Evolutionary conservation across 2,113 vertebrate genomes (phyloP), one percentile per base, ranked within the genome.

Genomic region (Salvelinus namaycush): DNA sequence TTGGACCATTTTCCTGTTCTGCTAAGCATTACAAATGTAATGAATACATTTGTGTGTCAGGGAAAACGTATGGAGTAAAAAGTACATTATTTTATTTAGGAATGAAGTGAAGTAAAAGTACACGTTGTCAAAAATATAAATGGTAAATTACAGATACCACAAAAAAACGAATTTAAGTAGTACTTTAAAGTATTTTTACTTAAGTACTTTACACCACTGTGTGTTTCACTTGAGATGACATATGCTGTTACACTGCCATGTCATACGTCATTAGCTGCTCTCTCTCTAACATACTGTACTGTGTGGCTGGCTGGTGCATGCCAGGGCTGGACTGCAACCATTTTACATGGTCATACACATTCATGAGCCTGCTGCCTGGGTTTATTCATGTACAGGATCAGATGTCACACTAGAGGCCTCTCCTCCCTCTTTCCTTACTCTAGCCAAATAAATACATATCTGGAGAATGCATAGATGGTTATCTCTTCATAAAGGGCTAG

Each of bases 311-410:
- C 4, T 39, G 59, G 26, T 75, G 51, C n/a, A n/a, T 62, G 59
- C 66, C 73, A 20, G 26, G 70, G 13, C 20, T 80, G 71, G 71
- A 71, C 48, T 66, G 59, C 74, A 75, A 14, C 44, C 39, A 49
- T 13, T 5, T 31, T 73, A 22, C 51, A 44, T 51, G 24, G 59
- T 71, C 73, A 70, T 49, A 75, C 70, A 74, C 72, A 74, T 81
- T 72, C 49, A 73, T 74, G 48, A 66, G n/a, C 70, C 3, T 34
- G 2, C 22, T 81, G 76, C 68, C 83, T 77, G 39, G 39, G 39
- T 44, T 11, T 44, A 44, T 44, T 44, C 8, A 44, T 44, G 49
- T 75, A 13, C 76, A 75, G 81, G 75, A 75, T 81, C 78, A 78
- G 34, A 2, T 69, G 27, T 79, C 26, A 22, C 34, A 34, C 80